Evolutionary conservation across 2,888 invertebrate species (phyloP), one percentile per base, ranked within the genome.

Genomic region (Tenthredo amoena): DNA sequence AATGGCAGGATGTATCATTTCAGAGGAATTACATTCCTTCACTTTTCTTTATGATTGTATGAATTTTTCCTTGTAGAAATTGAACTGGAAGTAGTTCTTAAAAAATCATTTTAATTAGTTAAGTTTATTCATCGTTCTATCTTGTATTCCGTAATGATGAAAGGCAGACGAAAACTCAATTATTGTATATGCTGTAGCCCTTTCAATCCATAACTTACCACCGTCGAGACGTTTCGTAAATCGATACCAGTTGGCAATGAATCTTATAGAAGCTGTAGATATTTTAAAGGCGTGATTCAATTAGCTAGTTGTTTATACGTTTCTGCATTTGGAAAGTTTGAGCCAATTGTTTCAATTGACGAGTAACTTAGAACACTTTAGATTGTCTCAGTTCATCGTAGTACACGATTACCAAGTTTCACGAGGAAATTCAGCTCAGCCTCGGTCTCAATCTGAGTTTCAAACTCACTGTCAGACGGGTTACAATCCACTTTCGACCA

Each of bases 351-450:
- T 18, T 58, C n/a, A 62, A 81, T 62, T 81, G 81, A 62, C 31
- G 58, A 62, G 15, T 31, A 81, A 62, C 31, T 31, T 81, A 37
- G 62, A 81, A 62, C 18, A 40, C 40, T 40, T 40, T 40, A 58
- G 58, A 31, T 62, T 79, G 81, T 81, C 58, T 81, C 31, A 21
- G 58, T 62, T 40, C 81, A 58, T 62, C 31, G n/a, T 40, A 6
- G 58, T 58, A 21, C 37, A 62, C 31, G 68, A 68, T 83, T 71
- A 83, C 83, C 26, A 65, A 83, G 83, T 68, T 83, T 83, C 43
- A n/a, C 71, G 43, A 47, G 31, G 68, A 68, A 71, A 43, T 68
- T 26, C n/a, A 65, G 26, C n/a, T 50, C 40, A 81, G 62, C 62
- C 43, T 65, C 62, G 9, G 65, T 7, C 21, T 81, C 15, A 81